Evolutionary conservation across 2,113 vertebrate species (phyloP).

Genomic region (Cavia aperea): DNA sequence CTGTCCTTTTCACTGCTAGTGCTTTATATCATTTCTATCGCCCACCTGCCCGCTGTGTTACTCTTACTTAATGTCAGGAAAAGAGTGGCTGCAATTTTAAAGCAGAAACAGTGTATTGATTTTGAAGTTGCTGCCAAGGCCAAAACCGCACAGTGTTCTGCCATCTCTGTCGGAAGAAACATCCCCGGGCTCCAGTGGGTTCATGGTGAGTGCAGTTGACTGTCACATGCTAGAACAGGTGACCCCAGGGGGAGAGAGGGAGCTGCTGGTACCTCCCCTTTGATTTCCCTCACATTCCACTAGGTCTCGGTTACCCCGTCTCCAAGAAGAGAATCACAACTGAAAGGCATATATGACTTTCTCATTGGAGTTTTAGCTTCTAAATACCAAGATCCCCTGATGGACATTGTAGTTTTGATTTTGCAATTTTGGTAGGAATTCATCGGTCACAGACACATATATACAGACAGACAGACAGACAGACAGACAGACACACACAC

Average conservation of each 20-base stretch:
- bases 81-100: neutral
- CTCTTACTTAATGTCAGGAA: neutral
- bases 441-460: neutral
- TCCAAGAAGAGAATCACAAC: neutral
- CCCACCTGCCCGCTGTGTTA: neutral
- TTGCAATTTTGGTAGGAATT: neutral
- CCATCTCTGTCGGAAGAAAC: neutral
- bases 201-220: neutral
- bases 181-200: neutral
- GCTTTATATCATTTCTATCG: neutral
- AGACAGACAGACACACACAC: rapidly evolving
- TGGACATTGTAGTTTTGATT: neutral
- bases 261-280: no score
- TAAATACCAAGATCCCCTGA: neutral
- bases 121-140: neutral
- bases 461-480: no score
- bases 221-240: neutral
- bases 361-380: neutral
- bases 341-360: neutral
- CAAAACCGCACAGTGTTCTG: neutral
- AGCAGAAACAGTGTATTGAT: neutral
- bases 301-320: neutral
- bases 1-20: neutral
- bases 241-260: neutral
- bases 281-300: neutral